phyloP scores from a whole-genome alignment of 1,140 invertebrate species.

The Reticulitermes speratus region DNA sequence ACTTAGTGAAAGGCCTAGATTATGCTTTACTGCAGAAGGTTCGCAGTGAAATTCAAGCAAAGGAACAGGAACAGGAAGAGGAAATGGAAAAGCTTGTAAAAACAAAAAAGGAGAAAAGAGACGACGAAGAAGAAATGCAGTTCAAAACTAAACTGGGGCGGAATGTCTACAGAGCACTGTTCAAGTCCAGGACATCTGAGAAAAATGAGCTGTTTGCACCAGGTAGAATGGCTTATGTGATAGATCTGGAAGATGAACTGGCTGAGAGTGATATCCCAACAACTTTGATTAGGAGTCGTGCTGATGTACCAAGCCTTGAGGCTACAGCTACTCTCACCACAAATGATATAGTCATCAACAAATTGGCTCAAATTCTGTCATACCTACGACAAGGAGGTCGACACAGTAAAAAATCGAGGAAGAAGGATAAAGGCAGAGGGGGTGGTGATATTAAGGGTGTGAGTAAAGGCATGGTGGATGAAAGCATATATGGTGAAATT shows the following conservation, averaged over 20 bases:
- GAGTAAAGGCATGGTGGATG: constrained; percentile 50
- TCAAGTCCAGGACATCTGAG: constrained; percentile 66
- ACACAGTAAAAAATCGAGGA: constrained; percentile 76
- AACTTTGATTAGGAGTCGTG: constrained; percentile 91
- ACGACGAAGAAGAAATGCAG: constrained; percentile 71
- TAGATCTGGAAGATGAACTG: constrained; percentile 91
- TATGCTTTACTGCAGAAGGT: constrained; percentile 96
- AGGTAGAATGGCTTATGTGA: constrained; percentile 94
- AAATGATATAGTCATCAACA: constrained; percentile 96
- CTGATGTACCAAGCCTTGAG: constrained; percentile 84
- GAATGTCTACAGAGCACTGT: constrained; percentile 66
- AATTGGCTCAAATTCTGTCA: constrained; percentile 94
- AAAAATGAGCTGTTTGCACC: constrained; percentile 94
- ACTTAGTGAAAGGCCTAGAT: constrained; percentile 99
- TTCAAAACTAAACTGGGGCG: constrained; percentile 78
- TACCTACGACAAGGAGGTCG: constrained; percentile 83
- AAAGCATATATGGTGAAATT: constrained; percentile 92
- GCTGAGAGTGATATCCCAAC: constrained; percentile 93
- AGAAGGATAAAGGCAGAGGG: constrained; percentile 55
- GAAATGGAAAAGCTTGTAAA: constrained; percentile 72
- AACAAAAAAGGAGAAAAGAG: constrained; percentile 57
- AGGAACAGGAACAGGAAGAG: constrained; percentile 81
- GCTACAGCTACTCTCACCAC: constrained; percentile 81
- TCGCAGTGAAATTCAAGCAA: constrained; percentile 74
- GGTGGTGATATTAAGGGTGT: constrained; percentile 23